Evolutionary conservation across 2,888 invertebrate genomes (phyloP).

Genomic region (Deilephila porcellus): DNA sequence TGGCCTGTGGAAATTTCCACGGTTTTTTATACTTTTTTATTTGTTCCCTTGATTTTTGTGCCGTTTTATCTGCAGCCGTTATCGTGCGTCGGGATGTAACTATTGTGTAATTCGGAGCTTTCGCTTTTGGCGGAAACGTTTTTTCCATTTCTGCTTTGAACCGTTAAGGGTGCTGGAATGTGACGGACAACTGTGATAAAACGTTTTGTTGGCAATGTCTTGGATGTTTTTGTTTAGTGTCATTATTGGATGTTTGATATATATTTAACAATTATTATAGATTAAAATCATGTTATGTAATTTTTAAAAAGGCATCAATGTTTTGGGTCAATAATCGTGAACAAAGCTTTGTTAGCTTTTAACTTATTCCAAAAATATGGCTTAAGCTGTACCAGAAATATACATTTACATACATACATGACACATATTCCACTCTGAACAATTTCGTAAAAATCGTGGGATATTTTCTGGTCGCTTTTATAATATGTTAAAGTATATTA

Average conservation of each 20-base stretch:
- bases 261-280: too few relatives aligned
- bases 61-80: conserved; percentile 36
- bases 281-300: background rate
- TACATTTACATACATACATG: background rate
- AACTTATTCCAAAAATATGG: background rate
- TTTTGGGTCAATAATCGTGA: background rate
- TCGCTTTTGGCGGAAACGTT: background rate
- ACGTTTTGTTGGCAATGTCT: background rate
- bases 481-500: background rate
- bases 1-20: conserved; percentile 69
- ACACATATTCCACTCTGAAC: background rate
- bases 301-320: background rate
- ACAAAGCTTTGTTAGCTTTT: background rate
- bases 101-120: conserved; percentile 14
- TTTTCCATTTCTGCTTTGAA: background rate
- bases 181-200: background rate
- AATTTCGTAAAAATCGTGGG: background rate
- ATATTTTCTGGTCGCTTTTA: background rate
- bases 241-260: background rate
- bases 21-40: conserved; percentile 75
- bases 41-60: conserved; percentile 63
- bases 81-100: conserved; percentile 37
- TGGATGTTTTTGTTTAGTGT: background rate
- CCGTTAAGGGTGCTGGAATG: background rate
- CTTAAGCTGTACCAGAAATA: background rate